Base-by-base conservation (phyloP, 1,140 invertebrate species). In the Linepithema humile region DNA sequence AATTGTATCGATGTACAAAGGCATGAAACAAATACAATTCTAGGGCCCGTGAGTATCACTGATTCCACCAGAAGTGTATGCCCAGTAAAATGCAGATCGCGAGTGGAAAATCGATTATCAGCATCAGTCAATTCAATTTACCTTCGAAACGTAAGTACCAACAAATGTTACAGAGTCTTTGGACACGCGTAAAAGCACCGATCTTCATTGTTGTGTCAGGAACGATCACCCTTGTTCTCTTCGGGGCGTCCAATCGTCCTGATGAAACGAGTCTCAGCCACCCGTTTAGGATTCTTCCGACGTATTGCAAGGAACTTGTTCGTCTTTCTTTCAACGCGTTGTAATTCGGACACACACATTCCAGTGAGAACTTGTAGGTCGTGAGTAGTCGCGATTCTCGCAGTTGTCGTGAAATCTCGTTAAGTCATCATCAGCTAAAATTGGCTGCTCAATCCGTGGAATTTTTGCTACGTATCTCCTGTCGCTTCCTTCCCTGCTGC, bases 401-500 rank as follows among this genome's bases (percentile, higher is more conserved):
- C 35, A 78, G 64, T 53, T 67, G 20, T 78, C 4, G 45, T 64
- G 26, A n/a, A n/a, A 35, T 64, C 10, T 50, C 3, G 4, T 5
- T 78, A 50, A 1, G 12, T 38, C 0, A 64, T 50, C 20, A 4
- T 15, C 9, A 35, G n/a, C n/a, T 7, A 20, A 26, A 55, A 35
- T 43, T 7, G 26, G 29, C 9, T 12, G 40, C 43, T 86, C 55
- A 86, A 70, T 88, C 69, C 20, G 72, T 20, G 4, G 60, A 60
- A 26, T 86, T 86, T 62, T 86, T 86, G 45, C 88, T 82, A 60
- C 73, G 64, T 15, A 20, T 55, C 6, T 70, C 62, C 40, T 90
- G 85, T 72, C 84, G 75, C 38, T 80, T 80, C 15, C n/a, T 86
- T 83, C 85, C 90, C 65, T 43, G 82, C 78, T 89, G 85, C 15